phyloP scores from a whole-genome alignment of 2,888 invertebrate genomes.

The Netelia fuscicornis region DNA sequence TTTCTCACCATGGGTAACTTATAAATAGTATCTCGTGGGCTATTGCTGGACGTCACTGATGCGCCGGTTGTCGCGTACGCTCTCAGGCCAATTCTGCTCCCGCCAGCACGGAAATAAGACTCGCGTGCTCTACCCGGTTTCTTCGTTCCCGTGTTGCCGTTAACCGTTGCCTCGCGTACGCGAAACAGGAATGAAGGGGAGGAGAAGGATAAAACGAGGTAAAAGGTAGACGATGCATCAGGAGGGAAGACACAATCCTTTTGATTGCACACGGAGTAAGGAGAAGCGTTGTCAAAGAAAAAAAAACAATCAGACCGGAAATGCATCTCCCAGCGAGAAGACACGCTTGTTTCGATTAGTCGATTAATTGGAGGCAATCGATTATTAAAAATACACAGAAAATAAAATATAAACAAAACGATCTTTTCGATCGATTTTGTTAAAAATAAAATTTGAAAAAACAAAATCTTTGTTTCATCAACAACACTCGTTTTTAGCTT shows the following conservation, averaged over 20 bases:
- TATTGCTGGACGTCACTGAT: constrained; percentile 74
- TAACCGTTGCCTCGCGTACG: background rate
- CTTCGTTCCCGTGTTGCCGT: constrained; percentile 30
- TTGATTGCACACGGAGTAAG: background rate
- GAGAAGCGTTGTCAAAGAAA: background rate
- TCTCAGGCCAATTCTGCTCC: constrained; percentile 70
- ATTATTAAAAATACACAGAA: constrained; percentile 14
- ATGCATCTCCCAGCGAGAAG: background rate
- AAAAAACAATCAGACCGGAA: background rate
- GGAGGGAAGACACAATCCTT: background rate
- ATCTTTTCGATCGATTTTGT: background rate
- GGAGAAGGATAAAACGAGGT: constrained; percentile 26
- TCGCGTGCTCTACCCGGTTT: constrained; percentile 42
- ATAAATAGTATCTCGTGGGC: constrained; percentile 71
- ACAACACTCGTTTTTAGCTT: constrained; percentile 44
- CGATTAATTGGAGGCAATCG: background rate
- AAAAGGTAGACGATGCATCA: background rate
- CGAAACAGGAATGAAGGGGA: background rate
- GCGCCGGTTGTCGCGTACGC: constrained; percentile 68
- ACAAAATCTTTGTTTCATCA: constrained; percentile 15
- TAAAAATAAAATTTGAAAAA: background rate
- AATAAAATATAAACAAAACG: constrained; percentile 44
- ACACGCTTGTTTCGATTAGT: background rate
- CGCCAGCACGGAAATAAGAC: constrained; percentile 73
- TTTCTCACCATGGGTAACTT: constrained; percentile 70